These are phyloP conservation scores for Tauraco hartlaubi DNA, from an alignment of 2,797 vertebrate species.

Conservation along the genomic window DNA sequence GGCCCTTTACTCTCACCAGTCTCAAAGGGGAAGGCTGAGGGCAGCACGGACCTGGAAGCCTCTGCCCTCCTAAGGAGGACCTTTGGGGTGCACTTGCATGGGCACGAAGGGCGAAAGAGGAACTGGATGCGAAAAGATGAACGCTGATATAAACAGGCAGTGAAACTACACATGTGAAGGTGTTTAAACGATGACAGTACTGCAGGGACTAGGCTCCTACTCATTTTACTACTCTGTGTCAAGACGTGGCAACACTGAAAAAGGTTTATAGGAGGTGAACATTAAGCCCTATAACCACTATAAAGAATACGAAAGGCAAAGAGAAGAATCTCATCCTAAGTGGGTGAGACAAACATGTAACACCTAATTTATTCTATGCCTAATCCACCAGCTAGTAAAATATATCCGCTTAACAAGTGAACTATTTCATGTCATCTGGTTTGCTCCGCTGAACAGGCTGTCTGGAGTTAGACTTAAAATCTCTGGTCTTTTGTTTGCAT, in stretches of 20 bases:
- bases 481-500: neutral
- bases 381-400: neutral
- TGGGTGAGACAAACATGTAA: neutral
- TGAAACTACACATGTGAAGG: neutral
- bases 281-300: neutral
- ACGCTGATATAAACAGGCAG: neutral
- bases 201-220: neutral
- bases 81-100: neutral
- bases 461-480: neutral
- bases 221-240: neutral
- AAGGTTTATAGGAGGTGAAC: neutral
- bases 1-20: neutral
- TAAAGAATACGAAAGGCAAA: neutral
- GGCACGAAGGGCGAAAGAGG: rapidly evolving
- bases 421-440: neutral
- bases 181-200: neutral
- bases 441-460: neutral
- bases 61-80: neutral
- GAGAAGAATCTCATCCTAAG: neutral
- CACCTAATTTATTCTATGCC: neutral
- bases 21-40: neutral
- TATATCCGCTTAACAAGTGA: neutral
- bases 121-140: neutral
- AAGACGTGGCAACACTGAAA: neutral
- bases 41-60: neutral